Percentiles rank a stretch among this genome's conserved stretches.
phyloP scores from a whole-genome alignment of 1,140 invertebrate genomes.

The Nasonia longicornis region DNA sequence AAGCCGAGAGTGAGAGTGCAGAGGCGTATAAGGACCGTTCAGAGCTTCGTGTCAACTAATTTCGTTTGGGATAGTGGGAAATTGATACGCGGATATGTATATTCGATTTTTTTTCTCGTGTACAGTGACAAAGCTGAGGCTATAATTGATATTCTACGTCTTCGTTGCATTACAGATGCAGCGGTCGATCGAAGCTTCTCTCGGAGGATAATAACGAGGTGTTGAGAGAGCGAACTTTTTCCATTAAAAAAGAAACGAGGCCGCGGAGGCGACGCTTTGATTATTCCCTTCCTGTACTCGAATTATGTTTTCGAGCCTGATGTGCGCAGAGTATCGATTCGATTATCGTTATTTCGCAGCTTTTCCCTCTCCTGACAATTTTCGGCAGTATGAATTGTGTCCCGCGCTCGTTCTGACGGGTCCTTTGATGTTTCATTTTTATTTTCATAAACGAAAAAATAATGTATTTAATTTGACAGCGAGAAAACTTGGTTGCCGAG shows the following conservation, averaged over 20 bases:
- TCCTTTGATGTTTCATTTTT: no score
- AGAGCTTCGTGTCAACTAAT: no score
- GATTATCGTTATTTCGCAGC: neutral
- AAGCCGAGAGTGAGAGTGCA: slow-evolving; percentile 29
- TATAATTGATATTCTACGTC: neutral
- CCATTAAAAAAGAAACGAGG: neutral
- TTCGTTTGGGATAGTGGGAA: no score
- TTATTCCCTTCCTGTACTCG: neutral
- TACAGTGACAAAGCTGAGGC: neutral
- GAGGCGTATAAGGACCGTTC: neutral
- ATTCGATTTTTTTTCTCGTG: neutral
- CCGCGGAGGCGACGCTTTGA: neutral
- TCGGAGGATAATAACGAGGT: neutral
- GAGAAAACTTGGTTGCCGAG: neutral
- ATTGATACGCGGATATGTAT: neutral
- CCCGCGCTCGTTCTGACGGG: no score
- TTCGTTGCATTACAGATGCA: slow-evolving; percentile 9
- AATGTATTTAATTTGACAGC: no score
- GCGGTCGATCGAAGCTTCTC: neutral
- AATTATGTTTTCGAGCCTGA: neutral
- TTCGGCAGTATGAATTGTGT: no score
- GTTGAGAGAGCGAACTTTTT: neutral
- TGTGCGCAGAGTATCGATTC: neutral
- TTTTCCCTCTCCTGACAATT: no score
- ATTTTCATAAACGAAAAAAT: no score